Base-by-base conservation (phyloP, 1,140 invertebrate species). In the Lerema accius region DNA sequence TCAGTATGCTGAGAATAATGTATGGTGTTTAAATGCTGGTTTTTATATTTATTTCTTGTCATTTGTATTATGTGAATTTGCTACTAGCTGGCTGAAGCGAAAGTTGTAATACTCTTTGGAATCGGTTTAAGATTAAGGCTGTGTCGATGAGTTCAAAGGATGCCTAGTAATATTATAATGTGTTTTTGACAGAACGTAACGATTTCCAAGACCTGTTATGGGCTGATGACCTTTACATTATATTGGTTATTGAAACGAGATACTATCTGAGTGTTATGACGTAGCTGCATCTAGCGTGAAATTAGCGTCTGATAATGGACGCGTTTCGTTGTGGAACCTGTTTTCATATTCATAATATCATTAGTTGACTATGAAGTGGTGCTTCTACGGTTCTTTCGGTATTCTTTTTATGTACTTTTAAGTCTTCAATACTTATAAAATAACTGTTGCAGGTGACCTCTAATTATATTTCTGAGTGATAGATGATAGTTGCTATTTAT, bases 211-310 rank as follows among this genome's bases (percentile, higher is more conserved):
- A 5, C 23, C 9, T 45, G 7, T 45, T 56, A 14, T 43, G 3
- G 23, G 53, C 9, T 56, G 53, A 43, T 45, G 53, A 43, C 53
- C 53, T 43, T 55, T 56, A 56, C 40, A 32, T 7, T 32, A 56
- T 13, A 32, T 16, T 58, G 53, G 40, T 58, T 45, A 45, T 46
- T 45, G 13, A 45, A 58, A 45, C 40, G 5, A 58, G 53, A 58
- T 58, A 15, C 40, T 58, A 58, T 58, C 42, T 32, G 32, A 58
- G 40, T 45, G 53, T 59, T 59, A 46, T 59, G 55, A 46, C 55
- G 55, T 59, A 28, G 42, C 42, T 16, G 46, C 55, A 59, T 59
- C 55, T 59, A 46, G 55, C 55, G 55, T 59, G 43, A 59, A 59
- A 59, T 59, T 48, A 59, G 55, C 42, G 42, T 28, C 42, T 46